Evolutionary conservation across 2,888 invertebrate genomes (phyloP).

Genomic region (Dione vanillae): DNA sequence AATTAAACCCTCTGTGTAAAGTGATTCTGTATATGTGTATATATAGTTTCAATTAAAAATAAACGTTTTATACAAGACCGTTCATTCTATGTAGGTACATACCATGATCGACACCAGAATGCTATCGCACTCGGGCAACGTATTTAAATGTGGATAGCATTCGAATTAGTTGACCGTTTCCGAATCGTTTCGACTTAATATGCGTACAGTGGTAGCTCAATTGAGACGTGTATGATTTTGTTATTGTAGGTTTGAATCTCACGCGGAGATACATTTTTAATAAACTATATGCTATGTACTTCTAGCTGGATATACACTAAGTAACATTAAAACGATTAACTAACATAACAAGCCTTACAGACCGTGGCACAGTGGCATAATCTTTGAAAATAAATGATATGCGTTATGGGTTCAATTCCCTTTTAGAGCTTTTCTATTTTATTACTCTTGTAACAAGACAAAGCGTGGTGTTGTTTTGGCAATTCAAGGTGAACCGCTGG

Average conservation of each 20-base stretch:
- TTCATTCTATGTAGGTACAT: not conserved
- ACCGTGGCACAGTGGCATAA: too few species aligned
- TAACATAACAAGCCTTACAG: too few species aligned
- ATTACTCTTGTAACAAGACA: not conserved
- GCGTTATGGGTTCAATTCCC: not conserved
- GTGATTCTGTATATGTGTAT: too few species aligned
- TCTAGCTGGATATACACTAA: too few species aligned
- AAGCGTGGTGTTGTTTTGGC: not conserved
- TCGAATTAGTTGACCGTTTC: conserved; percentile 16
- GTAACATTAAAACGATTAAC: too few species aligned
- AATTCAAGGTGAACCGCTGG: not conserved
- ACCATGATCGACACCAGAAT: not conserved
- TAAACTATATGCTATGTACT: too few species aligned
- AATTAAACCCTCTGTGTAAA: too few species aligned
- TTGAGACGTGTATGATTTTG: not conserved
- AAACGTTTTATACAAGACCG: conserved; percentile 11
- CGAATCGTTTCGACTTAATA: conserved; percentile 2
- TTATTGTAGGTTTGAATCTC: too few species aligned
- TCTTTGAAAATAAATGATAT: too few species aligned
- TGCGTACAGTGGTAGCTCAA: not conserved
- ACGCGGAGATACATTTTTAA: too few species aligned
- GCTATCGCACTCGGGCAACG: conserved; percentile 1
- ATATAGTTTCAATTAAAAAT: too few species aligned
- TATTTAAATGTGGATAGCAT: conserved; percentile 10
- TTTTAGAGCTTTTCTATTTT: not conserved